Conservation (phyloP, 2,888 invertebrate species). For the Caenorhabditis sulstoni region DNA sequence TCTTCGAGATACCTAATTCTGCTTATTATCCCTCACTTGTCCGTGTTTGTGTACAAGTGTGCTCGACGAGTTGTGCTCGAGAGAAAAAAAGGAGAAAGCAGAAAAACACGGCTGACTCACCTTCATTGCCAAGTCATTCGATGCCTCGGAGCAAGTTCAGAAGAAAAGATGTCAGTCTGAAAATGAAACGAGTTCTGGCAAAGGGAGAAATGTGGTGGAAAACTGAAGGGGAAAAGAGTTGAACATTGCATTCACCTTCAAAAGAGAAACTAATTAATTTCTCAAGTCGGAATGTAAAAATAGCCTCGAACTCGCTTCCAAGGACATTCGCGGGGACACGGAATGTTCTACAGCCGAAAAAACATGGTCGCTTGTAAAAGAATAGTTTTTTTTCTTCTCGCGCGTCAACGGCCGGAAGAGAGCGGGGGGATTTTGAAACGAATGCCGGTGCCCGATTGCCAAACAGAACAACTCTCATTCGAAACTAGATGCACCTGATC, state of each 20-base stretch:
- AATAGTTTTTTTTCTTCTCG: no score
- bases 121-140: constrained; percentile 40
- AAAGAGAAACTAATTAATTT: constrained; percentile 32
- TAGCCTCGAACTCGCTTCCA: constrained; percentile 5
- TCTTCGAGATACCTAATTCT: constrained; percentile 14
- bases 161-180: neutral
- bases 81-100: neutral
- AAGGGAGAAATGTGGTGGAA: constrained; percentile 9
- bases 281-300: constrained; percentile 22
- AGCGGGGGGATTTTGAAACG: neutral
- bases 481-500: constrained; percentile 54
- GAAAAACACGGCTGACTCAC: constrained; percentile 33
- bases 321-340: constrained; percentile 19
- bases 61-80: neutral
- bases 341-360: no score
- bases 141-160: neutral
- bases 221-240: neutral
- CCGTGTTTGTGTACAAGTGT: neutral
- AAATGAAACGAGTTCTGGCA: neutral
- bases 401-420: neutral
- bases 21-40: constrained; percentile 1
- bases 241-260: constrained; percentile 27
- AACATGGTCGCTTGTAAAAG: neutral
- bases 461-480: constrained; percentile 39
- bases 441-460: neutral